A percentile compares a stretch with the other conserved stretches of the same genome.
Evolutionary conservation across 2,113 vertebrate genomes (phyloP).

Genomic region (Urocolius indicus): DNA sequence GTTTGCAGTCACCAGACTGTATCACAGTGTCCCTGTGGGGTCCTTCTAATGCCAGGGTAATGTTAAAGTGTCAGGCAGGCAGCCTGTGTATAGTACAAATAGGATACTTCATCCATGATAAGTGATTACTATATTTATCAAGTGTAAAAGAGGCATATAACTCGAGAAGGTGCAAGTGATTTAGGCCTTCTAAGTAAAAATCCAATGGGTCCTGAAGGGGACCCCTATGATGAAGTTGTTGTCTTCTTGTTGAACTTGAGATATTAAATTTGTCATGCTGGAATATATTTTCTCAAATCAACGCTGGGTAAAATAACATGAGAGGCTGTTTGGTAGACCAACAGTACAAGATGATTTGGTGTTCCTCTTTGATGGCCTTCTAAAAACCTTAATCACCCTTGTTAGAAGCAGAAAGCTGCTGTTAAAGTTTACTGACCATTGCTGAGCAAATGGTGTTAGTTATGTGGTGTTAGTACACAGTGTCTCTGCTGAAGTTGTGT

Average conservation of each 20-base stretch:
- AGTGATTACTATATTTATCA: constrained; percentile 81
- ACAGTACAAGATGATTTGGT: constrained; percentile 62
- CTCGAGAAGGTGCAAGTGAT: constrained; percentile 77
- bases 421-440: constrained; percentile 1
- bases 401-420: constrained; percentile 45
- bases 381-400: constrained; percentile 45
- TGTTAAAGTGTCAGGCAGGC: constrained; percentile 81
- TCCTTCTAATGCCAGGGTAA: constrained; percentile 75
- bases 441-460: neutral
- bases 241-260: constrained; percentile 77
- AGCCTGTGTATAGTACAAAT: constrained; percentile 78
- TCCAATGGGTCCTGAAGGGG: constrained; percentile 81
- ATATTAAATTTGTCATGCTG: constrained; percentile 69
- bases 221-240: constrained; percentile 51
- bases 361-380: constrained; percentile 48
- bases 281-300: constrained; percentile 77
- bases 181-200: constrained; percentile 72
- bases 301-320: constrained; percentile 66
- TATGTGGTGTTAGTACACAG: neutral
- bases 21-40: constrained; percentile 73
- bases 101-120: constrained; percentile 81
- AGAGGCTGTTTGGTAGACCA: constrained; percentile 66
- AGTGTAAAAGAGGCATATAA: constrained; percentile 76
- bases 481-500: neutral
- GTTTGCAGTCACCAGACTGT: constrained; percentile 76